Conservation (phyloP, 1,140 invertebrate species). For the Tachypleus tridentatus region DNA sequence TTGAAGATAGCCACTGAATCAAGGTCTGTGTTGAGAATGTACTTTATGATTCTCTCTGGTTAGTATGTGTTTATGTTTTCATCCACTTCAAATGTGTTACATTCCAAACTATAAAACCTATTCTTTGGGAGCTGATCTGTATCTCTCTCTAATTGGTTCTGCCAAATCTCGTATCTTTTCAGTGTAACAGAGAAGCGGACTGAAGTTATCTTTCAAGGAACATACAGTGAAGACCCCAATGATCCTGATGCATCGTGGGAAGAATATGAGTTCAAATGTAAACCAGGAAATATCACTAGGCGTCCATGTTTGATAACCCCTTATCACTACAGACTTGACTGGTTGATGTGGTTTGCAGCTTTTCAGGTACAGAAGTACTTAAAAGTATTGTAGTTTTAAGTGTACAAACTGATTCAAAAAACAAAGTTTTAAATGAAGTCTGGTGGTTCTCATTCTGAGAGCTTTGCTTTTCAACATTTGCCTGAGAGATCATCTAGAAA, state of each 20-base stretch:
- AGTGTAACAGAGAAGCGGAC: constrained; percentile 36
- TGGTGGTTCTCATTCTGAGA: not conserved
- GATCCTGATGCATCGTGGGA: constrained; percentile 30
- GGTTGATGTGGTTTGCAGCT: constrained; percentile 39
- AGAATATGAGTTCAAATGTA: constrained; percentile 40
- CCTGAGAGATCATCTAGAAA: no score
- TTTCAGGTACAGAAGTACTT: constrained; percentile 31
- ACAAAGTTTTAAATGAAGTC: no score
- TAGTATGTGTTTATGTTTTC: no score
- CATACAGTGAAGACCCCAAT: constrained; percentile 25
- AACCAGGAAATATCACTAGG: constrained; percentile 33
- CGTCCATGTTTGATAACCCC: constrained; percentile 37
- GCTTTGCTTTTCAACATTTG: not conserved
- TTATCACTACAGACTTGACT: constrained; percentile 39
- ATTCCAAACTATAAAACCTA: no score
- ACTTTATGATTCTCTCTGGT: no score
- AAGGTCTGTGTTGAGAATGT: no score
- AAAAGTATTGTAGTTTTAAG: constrained; percentile 10
- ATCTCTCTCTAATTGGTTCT: no score
- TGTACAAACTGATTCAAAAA: no score
- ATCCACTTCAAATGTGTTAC: no score
- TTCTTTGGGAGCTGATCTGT: no score
- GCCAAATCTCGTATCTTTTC: constrained; percentile 10
- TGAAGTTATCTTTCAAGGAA: constrained; percentile 37
- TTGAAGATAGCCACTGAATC: no score